phyloP scores from a whole-genome alignment of 2,113 vertebrate genomes.

The Apistogramma diplotaenia region DNA sequence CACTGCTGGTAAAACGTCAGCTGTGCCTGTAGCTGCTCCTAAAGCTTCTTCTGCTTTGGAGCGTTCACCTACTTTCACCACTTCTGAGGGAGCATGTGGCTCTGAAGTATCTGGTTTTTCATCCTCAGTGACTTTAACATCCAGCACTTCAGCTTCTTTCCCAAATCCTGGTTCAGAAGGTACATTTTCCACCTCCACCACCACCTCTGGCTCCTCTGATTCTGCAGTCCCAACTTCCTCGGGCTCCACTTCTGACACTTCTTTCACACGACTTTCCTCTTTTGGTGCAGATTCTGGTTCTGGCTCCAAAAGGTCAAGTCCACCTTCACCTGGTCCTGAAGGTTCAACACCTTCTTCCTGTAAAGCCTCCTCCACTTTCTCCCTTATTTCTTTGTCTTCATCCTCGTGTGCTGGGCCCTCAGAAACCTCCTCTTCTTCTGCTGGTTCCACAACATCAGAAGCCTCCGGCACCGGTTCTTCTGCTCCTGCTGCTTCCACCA shows the following conservation, averaged over 20 bases:
- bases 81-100: not conserved
- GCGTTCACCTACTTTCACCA: not conserved
- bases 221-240: not conserved
- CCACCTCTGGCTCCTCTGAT: not conserved
- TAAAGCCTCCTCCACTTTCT: not conserved
- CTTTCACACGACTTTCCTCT: not conserved
- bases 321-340: not conserved
- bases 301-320: not conserved
- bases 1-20: not conserved
- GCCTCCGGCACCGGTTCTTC: not conserved
- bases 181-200: not conserved
- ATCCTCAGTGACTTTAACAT: not conserved
- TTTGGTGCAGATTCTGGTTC: not conserved
- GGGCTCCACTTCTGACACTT: not conserved
- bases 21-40: not conserved
- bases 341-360: not conserved
- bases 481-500: not conserved
- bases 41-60: conserved; percentile 2
- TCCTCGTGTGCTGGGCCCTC: not conserved
- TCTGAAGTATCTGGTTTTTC: not conserved
- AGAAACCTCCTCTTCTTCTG: not conserved
- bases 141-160: not conserved
- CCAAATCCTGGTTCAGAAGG: not conserved
- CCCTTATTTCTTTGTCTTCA: not conserved
- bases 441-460: not conserved